Percentiles rank a stretch among this genome's conserved stretches.
phyloP scores from a whole-genome alignment of 2,888 invertebrate species.

The Drosophila percnosoma region DNA sequence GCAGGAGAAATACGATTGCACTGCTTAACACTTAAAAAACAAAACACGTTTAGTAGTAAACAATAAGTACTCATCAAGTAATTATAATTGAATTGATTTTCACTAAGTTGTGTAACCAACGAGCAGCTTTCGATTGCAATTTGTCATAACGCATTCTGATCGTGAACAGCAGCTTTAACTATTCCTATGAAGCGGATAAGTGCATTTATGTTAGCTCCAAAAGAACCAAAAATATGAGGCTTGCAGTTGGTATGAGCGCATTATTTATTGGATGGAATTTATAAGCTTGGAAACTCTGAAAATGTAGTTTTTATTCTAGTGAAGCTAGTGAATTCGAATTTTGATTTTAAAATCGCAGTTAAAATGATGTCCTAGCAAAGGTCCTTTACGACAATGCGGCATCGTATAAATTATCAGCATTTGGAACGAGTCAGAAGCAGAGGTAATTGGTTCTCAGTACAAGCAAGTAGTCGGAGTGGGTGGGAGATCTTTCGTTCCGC shows the following conservation, averaged over 20 bases:
- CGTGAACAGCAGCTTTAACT: not conserved
- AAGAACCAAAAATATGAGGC: not conserved
- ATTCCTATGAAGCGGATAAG: too few relatives aligned
- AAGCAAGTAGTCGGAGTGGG: too few relatives aligned
- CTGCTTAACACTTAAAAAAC: not conserved
- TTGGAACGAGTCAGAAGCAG: not conserved
- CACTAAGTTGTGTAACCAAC: not conserved
- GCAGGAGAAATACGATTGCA: not conserved
- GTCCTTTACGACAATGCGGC: not conserved
- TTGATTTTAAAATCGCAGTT: not conserved
- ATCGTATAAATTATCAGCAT: not conserved
- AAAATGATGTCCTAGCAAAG: too few relatives aligned
- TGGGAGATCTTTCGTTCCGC: not conserved
- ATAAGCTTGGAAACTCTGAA: not conserved
- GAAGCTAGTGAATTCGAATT: not conserved
- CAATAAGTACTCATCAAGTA: not conserved
- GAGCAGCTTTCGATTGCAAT: not conserved
- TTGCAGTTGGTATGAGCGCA: not conserved
- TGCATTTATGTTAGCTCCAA: not conserved
- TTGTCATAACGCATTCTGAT: not conserved
- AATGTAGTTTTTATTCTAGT: not conserved
- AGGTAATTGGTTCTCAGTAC: not conserved
- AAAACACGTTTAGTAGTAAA: not conserved
- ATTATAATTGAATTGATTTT: not conserved
- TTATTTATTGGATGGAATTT: not conserved